Evolutionary conservation across 2,797 vertebrate genomes (phyloP), one percentile per base, ranked within the genome.

Genomic region (Euthynnus affinis): DNA sequence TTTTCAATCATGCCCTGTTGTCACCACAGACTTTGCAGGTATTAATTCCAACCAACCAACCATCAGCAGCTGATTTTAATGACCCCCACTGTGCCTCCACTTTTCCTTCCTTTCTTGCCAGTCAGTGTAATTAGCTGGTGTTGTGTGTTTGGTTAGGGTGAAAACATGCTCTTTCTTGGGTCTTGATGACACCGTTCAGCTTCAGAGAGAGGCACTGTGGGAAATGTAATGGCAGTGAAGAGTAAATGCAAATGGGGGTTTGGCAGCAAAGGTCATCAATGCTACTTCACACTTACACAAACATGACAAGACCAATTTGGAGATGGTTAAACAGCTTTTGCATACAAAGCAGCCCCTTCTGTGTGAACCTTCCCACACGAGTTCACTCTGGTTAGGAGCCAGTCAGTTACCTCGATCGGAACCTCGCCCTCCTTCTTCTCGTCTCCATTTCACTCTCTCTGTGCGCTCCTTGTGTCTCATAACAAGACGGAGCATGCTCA

Each of bases 401-500:
- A 84, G 78, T 69, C 62, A 57, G 78, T 86, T 80, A 83, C 74
- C 84, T 83, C 72, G 14, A 81, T 76, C 84, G 77, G 71, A 81
- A 84, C 73, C 80, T 86, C 85, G 74, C 82, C 82, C 85, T 82
- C 71, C 64, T 78, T 72, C 87, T 81, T 53, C 53, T 55, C 58
- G 4, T 87, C 81, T 89, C 83, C 61, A 80, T 91, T 93, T 94
- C 87, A 75, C 80, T 74, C 81, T 85, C 76, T 91, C 84, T 88
- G 79, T 75, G 3, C 88, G 82, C 86, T 90, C 86, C 86, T 89
- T 91, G 89, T 86, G 81, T 93, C 86, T 91, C 78, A 77, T 29
- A 93, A 95, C 95, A 95, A 94, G 95, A 95, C 80, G 48, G 90
- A 92, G 92, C 95, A 94, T 81, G 95, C 89, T 92, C 83, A 80